Percentiles rank a stretch among this genome's conserved stretches.
These are phyloP conservation scores for Bursaphelenchus mucronatus DNA, from an alignment of 1,140 invertebrate species.

Conservation along the genomic window DNA sequence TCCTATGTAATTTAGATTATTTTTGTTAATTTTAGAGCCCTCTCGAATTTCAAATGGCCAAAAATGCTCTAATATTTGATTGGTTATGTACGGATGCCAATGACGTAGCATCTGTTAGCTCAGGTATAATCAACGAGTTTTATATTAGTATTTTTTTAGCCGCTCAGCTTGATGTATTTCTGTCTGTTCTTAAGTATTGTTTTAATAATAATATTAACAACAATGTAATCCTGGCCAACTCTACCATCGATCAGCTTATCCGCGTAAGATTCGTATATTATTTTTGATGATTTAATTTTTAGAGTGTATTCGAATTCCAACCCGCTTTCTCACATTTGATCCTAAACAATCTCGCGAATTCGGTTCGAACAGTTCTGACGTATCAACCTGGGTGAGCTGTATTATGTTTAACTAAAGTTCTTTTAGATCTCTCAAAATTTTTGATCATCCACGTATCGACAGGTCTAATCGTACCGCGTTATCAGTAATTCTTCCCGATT, in stretches of 20 bases:
- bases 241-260: background rate
- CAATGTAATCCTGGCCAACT: background rate
- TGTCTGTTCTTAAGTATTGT: background rate
- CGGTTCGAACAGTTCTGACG: no score
- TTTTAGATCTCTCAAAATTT: no score
- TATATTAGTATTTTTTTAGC: background rate
- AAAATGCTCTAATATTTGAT: background rate
- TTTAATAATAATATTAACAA: constrained; percentile 1
- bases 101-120: background rate
- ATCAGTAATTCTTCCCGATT: no score
- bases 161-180: background rate
- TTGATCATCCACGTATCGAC: no score
- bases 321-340: no score
- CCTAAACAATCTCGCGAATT: no score
- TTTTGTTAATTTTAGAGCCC: background rate
- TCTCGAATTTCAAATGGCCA: background rate
- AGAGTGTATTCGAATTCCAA: no score
- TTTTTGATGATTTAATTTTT: no score
- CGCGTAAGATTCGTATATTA: background rate
- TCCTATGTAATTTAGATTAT: background rate
- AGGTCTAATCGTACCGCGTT: no score
- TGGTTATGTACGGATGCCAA: background rate
- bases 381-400: no score
- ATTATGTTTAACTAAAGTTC: no score
- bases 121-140: background rate